phyloP scores from a whole-genome alignment of 2,888 invertebrate species.

The Pollenia labialis region DNA sequence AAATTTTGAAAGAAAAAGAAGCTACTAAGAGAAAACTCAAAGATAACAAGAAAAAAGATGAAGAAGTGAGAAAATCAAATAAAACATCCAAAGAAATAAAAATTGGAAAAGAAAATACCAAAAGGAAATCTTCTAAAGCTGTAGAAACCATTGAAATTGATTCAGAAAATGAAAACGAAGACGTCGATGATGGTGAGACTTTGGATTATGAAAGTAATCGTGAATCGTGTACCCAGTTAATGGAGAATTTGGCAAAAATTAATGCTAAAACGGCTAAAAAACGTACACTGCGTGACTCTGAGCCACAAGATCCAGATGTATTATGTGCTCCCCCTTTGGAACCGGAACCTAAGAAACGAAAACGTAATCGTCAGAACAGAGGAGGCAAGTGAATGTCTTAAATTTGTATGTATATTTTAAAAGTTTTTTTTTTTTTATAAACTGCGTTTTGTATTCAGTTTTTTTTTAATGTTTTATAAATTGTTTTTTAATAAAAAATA shows the following conservation, averaged over 20 bases:
- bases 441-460: background rate
- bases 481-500: background rate
- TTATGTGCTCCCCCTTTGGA: constrained; percentile 69
- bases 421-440: background rate
- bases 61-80: background rate
- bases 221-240: constrained; percentile 76
- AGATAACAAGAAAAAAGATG: constrained; percentile 8
- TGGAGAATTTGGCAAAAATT: constrained; percentile 78
- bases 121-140: constrained; percentile 52
- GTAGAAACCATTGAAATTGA: constrained; percentile 46
- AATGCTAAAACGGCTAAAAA: constrained; percentile 77
- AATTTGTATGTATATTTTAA: constrained; percentile 17
- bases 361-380: constrained; percentile 64
- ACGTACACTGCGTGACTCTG: constrained; percentile 74
- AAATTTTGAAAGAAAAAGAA: constrained; percentile 24
- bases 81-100: constrained; percentile 47
- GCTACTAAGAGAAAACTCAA: constrained; percentile 25
- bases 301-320: constrained; percentile 68
- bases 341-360: constrained; percentile 73
- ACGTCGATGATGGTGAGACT: constrained; percentile 72
- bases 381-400: constrained; percentile 47
- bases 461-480: constrained; percentile 17
- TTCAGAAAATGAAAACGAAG: constrained; percentile 62
- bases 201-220: constrained; percentile 76
- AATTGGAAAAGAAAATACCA: background rate